phyloP scores from a whole-genome alignment of 2,113 vertebrate species.

The Lonchura striata region DNA sequence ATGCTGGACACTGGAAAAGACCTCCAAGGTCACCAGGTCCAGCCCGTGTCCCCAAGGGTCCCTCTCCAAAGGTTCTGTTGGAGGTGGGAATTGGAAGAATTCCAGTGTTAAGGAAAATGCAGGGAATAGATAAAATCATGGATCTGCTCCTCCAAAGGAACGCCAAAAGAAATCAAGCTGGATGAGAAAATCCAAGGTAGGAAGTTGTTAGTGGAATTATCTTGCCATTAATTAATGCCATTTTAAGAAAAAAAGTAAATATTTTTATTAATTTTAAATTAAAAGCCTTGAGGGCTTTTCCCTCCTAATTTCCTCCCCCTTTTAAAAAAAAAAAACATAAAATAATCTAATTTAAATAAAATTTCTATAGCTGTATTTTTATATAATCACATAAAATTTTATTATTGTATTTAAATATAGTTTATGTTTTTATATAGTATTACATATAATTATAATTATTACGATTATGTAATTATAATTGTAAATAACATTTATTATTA shows the following conservation, averaged over 20 bases:
- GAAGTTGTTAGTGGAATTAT: not conserved
- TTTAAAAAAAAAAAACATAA: not conserved
- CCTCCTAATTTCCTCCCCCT: not conserved
- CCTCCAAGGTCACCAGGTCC: not conserved
- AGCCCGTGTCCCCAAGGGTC: rapidly evolving
- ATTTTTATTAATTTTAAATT: not conserved
- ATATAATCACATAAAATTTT: not conserved
- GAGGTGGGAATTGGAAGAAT: not conserved
- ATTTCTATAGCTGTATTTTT: not conserved
- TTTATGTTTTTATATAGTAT: no score
- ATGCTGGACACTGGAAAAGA: not conserved
- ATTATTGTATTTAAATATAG: not conserved
- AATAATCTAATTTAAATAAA: not conserved
- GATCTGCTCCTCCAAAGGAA: not conserved
- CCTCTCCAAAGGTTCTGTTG: not conserved
- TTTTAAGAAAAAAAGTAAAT: not conserved
- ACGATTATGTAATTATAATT: no score
- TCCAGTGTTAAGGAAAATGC: rapidly evolving
- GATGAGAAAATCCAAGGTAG: not conserved
- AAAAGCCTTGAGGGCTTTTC: not conserved
- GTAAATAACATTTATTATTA: no score
- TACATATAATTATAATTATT: no score
- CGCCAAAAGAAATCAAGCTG: rapidly evolving
- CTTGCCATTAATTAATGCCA: not conserved
- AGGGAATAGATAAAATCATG: not conserved